Percentiles rank a stretch among this genome's conserved stretches.
Evolutionary conservation across 2,113 vertebrate genomes (phyloP).

Genomic region (Gorsachius goisagi): DNA sequence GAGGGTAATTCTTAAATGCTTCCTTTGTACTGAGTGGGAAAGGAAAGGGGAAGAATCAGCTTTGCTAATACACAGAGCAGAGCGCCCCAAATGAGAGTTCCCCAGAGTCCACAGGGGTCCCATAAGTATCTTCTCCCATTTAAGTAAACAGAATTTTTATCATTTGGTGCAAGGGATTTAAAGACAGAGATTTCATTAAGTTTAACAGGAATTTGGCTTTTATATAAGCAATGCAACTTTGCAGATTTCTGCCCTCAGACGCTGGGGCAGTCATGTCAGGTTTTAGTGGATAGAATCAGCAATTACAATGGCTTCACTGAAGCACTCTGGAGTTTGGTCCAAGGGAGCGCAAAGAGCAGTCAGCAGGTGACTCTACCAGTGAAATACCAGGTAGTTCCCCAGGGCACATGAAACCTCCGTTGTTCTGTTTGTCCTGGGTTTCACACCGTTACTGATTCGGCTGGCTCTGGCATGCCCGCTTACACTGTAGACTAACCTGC

Average conservation of each 20-base stretch:
- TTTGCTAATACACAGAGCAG: not conserved
- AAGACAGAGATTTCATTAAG: not conserved
- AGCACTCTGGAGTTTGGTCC: not conserved
- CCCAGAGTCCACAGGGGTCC: not conserved
- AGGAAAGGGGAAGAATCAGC: not conserved
- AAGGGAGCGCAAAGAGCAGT: not conserved
- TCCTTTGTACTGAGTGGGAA: not conserved
- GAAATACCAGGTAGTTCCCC: not conserved
- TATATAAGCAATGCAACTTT: not conserved
- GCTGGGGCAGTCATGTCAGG: not conserved
- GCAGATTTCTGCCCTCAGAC: not conserved
- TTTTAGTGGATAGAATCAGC: not conserved
- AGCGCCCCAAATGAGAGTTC: not conserved
- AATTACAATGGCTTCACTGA: not conserved
- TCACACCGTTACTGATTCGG: accelerated
- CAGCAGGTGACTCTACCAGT: not conserved
- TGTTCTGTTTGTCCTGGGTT: not conserved
- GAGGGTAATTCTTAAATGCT: not conserved
- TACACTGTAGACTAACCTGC: not conserved
- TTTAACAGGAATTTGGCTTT: not conserved
- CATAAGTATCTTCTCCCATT: not conserved
- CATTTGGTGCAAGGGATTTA: not conserved
- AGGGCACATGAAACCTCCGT: not conserved
- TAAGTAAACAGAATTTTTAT: not conserved
- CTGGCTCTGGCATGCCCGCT: not conserved